Conservation (phyloP, 2,888 invertebrate genomes). For the Trissolcus japonicus region DNA sequence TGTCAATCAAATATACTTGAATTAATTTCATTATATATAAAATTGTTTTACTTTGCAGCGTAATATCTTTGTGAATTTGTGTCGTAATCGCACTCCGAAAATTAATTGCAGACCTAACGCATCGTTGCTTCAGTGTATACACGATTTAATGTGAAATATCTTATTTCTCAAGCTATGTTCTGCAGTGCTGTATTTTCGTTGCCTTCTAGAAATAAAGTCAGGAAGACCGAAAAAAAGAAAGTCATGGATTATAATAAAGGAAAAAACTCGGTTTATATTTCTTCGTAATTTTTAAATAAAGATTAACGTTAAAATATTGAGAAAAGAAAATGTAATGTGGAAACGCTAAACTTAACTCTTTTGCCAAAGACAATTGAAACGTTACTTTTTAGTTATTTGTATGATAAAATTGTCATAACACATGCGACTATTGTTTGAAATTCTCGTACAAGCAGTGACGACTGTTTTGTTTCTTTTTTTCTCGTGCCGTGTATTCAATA, state of each 20-base stretch:
- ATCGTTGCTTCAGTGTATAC: conserved; percentile 36
- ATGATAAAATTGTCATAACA: too few species aligned
- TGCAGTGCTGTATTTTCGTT: conserved; percentile 30
- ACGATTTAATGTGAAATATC: conserved; percentile 48
- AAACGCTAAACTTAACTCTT: too few species aligned
- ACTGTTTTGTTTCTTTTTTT: not conserved
- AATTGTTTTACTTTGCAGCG: conserved; percentile 2
- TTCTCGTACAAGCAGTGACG: too few species aligned
- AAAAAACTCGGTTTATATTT: too few species aligned
- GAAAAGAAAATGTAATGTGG: too few species aligned
- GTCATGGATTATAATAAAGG: conserved; percentile 13
- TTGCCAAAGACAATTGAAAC: too few species aligned
- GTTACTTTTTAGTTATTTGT: too few species aligned
- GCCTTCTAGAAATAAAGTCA: conserved; percentile 44
- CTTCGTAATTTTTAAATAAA: too few species aligned
- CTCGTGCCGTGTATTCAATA: conserved; percentile 16
- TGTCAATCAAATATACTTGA: conserved; percentile 5
- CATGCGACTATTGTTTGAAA: too few species aligned
- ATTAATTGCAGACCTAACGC: conserved; percentile 43
- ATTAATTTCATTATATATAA: conserved; percentile 20
- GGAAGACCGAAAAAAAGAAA: conserved; percentile 32
- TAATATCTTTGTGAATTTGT: conserved; percentile 27
- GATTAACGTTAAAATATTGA: too few species aligned
- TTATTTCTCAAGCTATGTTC: conserved; percentile 40
- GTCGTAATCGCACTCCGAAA: conserved; percentile 28